These are phyloP conservation scores for Grantiella picta DNA, from an alignment of 2,113 vertebrate genomes.

Conservation along the genomic window DNA sequence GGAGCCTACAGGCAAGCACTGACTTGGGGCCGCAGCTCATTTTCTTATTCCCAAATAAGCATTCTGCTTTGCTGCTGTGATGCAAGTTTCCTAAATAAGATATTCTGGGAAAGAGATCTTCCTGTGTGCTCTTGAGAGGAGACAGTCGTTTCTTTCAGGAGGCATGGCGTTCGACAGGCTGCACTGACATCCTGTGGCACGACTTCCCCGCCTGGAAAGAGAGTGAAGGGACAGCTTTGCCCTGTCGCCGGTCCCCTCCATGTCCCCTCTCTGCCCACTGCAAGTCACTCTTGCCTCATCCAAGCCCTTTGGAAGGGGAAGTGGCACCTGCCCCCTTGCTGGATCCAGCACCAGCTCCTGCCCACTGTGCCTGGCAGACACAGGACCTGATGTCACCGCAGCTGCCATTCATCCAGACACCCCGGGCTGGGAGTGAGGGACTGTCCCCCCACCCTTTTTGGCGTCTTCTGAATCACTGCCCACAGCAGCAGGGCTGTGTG, in stretches of 20 bases:
- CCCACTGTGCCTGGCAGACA: neutral
- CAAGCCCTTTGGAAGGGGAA: neutral
- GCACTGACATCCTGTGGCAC: slow-evolving; percentile 51
- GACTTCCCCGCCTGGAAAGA: neutral
- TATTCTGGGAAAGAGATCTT: slow-evolving; percentile 50
- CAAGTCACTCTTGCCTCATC: neutral
- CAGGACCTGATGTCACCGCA: neutral
- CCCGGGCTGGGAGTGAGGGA: rapidly evolving
- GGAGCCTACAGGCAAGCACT: neutral
- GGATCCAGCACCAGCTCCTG: neutral
- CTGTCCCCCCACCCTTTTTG: rapidly evolving
- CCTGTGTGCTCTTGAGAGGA: neutral
- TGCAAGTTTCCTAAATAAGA: slow-evolving; percentile 65
- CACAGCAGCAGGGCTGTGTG: neutral
- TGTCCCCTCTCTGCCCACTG: neutral
- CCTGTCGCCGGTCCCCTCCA: neutral
- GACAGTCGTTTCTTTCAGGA: neutral
- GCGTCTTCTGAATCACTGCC: neutral
- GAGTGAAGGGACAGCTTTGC: rapidly evolving
- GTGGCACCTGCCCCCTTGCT: neutral
- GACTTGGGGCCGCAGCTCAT: neutral
- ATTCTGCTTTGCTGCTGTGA: slow-evolving; percentile 20
- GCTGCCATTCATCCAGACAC: neutral
- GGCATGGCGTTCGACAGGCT: slow-evolving; percentile 23
- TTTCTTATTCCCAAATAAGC: slow-evolving; percentile 34